Conservation (phyloP, 1,140 invertebrate species). For the Hylaeus anthracinus region DNA sequence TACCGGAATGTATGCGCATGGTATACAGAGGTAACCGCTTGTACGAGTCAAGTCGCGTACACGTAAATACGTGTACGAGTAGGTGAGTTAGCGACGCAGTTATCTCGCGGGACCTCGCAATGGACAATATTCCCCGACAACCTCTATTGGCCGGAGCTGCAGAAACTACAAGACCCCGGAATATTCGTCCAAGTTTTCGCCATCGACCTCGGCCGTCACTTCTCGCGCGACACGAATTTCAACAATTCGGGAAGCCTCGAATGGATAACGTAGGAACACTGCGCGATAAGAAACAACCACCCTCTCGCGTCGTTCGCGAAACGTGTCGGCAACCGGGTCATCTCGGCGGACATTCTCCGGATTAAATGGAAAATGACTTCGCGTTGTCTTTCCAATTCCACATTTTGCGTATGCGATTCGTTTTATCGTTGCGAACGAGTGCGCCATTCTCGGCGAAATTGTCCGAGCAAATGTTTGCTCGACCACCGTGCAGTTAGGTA, state of each 20-base stretch:
- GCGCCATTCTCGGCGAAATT: not conserved
- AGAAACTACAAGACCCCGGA: conserved; percentile 29
- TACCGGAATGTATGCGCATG: conserved; percentile 21
- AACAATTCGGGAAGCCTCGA: not conserved
- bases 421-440: not conserved
- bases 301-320: not conserved
- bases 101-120: conserved; percentile 12
- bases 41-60: not conserved
- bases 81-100: conserved; percentile 14
- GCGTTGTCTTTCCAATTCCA: not conserved
- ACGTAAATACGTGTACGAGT: not conserved
- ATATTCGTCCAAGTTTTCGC: conserved; percentile 36
- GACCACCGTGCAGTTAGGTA: conserved; percentile 10
- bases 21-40: not conserved
- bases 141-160: conserved; percentile 10
- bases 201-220: not conserved
- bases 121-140: conserved; percentile 33
- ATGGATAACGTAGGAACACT: not conserved
- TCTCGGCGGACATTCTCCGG: not conserved
- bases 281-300: not conserved
- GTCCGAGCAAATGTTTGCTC: conserved; percentile 6
- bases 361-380: conserved; percentile 6
- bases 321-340: not conserved
- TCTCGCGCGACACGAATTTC: not conserved
- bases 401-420: not conserved